phyloP scores from a whole-genome alignment of 2,888 invertebrate genomes.

The Dasypolia templi region DNA sequence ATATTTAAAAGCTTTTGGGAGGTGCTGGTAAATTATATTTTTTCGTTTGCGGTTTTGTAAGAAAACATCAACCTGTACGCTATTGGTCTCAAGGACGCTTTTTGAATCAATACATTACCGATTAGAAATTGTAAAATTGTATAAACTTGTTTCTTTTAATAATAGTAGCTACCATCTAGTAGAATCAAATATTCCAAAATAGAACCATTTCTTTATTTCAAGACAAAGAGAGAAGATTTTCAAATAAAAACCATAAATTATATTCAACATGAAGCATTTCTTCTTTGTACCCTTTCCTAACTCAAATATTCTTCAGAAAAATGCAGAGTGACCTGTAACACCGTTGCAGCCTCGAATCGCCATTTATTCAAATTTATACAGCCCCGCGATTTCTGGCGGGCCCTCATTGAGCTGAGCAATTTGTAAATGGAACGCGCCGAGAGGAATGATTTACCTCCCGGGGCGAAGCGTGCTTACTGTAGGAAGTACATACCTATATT shows the following conservation, averaged over 20 bases:
- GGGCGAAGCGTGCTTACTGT: conserved; percentile 65
- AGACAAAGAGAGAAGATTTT: conserved; percentile 5
- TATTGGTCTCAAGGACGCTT: background rate
- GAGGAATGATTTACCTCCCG: conserved; percentile 76
- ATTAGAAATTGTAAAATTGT: background rate
- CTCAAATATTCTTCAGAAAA: conserved; percentile 64
- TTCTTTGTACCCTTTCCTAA: conserved; percentile 24
- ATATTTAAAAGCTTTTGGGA: conserved; percentile 16
- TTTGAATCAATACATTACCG: background rate
- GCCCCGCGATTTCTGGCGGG: conserved; percentile 77
- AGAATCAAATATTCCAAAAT: background rate
- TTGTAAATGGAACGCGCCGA: conserved; percentile 85
- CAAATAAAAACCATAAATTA: conserved; percentile 26
- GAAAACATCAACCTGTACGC: background rate
- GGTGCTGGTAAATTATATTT: background rate
- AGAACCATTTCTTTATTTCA: background rate
- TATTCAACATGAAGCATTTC: conserved; percentile 16
- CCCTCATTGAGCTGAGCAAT: conserved; percentile 83
- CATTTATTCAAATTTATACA: conserved; percentile 87
- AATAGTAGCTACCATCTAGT: background rate
- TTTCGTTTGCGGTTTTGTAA: conserved; percentile 9
- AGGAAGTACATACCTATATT: conserved; percentile 45
- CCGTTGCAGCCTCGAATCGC: conserved; percentile 69
- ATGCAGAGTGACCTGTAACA: conserved; percentile 73
- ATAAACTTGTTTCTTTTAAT: background rate